These are phyloP conservation scores for Cephus cinctus DNA, from an alignment of 1,140 invertebrate genomes.

Conservation along the genomic window DNA sequence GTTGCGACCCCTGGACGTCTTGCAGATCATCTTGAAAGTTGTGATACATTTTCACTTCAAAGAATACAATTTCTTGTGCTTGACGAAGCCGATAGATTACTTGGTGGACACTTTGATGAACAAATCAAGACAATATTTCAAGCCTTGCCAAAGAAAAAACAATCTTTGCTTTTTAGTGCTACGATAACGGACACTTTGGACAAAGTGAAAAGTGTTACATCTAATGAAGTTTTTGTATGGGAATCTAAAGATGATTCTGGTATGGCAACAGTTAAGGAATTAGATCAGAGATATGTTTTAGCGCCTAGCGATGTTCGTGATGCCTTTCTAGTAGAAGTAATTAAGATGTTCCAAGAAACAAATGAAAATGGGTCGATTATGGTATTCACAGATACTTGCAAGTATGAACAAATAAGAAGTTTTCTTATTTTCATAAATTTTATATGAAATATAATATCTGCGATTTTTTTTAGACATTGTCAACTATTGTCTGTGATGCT, in stretches of 20 bases:
- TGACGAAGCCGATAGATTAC: conserved; percentile 89
- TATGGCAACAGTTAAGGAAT: conserved; percentile 78
- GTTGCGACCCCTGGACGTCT: conserved; percentile 90
- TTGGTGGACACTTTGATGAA: conserved; percentile 78
- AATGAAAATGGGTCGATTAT: conserved; percentile 81
- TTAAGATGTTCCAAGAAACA: conserved; percentile 74
- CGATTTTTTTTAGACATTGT: conserved; percentile 66
- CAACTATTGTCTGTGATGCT: conserved; percentile 83
- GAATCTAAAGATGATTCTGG: conserved; percentile 65
- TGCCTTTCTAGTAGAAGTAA: conserved; percentile 87
- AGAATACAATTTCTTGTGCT: conserved; percentile 84
- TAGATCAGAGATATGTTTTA: conserved; percentile 89
- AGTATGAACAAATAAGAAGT: conserved; percentile 60
- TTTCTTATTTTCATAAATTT: conserved; percentile 3
- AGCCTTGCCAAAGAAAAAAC: conserved; percentile 75
- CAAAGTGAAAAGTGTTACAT: conserved; percentile 68
- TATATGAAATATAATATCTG: not conserved
- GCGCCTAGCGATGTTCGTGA: conserved; percentile 89
- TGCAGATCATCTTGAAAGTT: conserved; percentile 85
- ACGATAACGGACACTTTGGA: conserved; percentile 88
- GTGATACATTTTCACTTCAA: conserved; percentile 78
- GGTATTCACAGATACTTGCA: conserved; percentile 93
- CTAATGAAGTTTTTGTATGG: conserved; percentile 64
- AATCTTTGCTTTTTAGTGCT: conserved; percentile 92
- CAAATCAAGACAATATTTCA: conserved; percentile 82